phyloP scores from a whole-genome alignment of 1,140 invertebrate species.

The Hirudo medicinalis region DNA sequence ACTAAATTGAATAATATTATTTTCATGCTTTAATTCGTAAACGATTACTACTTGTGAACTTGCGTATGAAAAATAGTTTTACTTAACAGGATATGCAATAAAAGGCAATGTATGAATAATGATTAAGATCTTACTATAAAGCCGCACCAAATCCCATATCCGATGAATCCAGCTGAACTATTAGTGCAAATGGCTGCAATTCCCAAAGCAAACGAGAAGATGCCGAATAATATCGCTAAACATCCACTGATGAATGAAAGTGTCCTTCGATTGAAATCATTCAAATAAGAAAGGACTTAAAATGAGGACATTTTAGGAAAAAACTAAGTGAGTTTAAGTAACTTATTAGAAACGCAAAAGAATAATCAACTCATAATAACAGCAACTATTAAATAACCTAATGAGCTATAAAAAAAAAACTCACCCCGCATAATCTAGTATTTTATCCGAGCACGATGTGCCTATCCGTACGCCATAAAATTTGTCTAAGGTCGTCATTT shows the following conservation, averaged over 20 bases:
- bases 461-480: no score
- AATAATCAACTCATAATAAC: no score
- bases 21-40: not conserved
- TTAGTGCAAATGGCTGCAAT: conserved; percentile 2
- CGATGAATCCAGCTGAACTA: not conserved
- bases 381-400: no score
- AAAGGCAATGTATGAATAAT: not conserved
- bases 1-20: not conserved
- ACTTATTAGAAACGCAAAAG: no score
- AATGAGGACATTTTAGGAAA: no score
- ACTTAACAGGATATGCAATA: not conserved
- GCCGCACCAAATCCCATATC: conserved; percentile 6
- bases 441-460: no score
- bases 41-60: not conserved
- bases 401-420: no score
- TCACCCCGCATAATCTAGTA: no score
- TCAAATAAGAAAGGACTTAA: no score
- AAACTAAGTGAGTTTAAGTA: no score
- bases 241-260: not conserved
- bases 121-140: not conserved
- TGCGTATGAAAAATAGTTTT: not conserved
- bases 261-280: no score
- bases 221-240: conserved; percentile 5
- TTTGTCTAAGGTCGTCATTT: no score
- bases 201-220: not conserved